phyloP scores from a whole-genome alignment of 2,113 vertebrate genomes.

The Hippotragus niger region DNA sequence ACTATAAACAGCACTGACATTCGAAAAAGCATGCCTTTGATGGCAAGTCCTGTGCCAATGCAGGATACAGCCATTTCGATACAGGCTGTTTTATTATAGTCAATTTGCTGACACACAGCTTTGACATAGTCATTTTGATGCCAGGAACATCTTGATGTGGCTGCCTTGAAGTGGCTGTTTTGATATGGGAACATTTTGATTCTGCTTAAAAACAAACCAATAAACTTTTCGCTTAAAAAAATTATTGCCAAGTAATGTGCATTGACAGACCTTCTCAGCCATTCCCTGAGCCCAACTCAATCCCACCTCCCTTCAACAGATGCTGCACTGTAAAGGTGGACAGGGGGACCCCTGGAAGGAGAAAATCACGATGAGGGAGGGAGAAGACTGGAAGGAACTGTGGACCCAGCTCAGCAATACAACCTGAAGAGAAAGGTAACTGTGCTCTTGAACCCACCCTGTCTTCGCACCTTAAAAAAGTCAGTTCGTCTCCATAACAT shows the following conservation, averaged over 20 bases:
- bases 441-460: not conserved
- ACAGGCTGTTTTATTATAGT: not conserved
- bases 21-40: slow-evolving; percentile 9
- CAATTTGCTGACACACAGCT: slow-evolving; percentile 44
- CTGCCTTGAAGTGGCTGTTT: slow-evolving; percentile 60
- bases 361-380: not conserved
- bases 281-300: not conserved
- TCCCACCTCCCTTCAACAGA: not conserved
- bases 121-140: slow-evolving; percentile 54
- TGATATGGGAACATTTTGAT: slow-evolving; percentile 60
- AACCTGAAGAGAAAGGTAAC: not conserved
- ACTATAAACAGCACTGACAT: not conserved
- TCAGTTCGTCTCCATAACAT: not conserved
- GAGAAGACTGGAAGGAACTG: not conserved
- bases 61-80: not conserved
- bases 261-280: not conserved
- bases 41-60: not conserved
- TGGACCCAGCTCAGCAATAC: not conserved
- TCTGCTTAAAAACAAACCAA: slow-evolving; percentile 52
- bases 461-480: not conserved
- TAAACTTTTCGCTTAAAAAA: slow-evolving; percentile 14
- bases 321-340: not conserved
- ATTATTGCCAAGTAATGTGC: not conserved
- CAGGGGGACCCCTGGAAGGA: not conserved
- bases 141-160: slow-evolving; percentile 60